A percentile compares a stretch with the other conserved stretches of the same genome.
Evolutionary conservation across 1,140 invertebrate genomes (phyloP).

Genomic region (Berghia stephanieae): DNA sequence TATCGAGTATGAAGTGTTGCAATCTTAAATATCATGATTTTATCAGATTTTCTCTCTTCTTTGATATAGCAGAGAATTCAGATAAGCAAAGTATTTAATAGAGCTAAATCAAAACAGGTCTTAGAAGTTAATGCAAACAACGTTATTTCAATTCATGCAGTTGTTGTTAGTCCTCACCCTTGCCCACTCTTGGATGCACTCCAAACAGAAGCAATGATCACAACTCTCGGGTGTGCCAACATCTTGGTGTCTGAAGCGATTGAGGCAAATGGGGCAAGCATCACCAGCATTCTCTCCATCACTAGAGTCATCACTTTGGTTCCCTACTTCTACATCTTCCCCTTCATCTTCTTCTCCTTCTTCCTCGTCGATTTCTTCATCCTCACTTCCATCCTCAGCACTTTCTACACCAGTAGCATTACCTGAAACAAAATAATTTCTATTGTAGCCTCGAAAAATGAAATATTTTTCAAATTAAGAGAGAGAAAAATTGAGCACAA

Average conservation of each 20-base stretch:
- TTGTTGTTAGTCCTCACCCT: too few relatives aligned
- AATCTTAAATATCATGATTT: too few relatives aligned
- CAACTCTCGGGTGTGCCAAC: conserved; percentile 86
- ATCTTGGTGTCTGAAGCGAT: conserved; percentile 74
- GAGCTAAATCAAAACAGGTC: too few relatives aligned
- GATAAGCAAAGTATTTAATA: too few relatives aligned
- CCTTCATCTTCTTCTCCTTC: background rate
- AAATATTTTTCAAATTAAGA: background rate
- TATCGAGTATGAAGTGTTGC: too few relatives aligned
- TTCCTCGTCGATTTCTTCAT: background rate
- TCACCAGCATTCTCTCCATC: conserved; percentile 72
- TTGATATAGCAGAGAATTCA: too few relatives aligned
- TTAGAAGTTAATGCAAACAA: too few relatives aligned
- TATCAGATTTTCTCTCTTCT: too few relatives aligned
- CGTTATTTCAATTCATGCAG: too few relatives aligned
- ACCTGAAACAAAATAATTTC: background rate
- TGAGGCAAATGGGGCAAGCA: conserved; percentile 81
- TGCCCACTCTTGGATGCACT: conserved; percentile 91
- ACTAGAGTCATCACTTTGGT: background rate
- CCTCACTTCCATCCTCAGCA: background rate
- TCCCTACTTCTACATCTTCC: too few relatives aligned
- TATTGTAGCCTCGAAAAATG: background rate
- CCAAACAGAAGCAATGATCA: conserved; percentile 88
- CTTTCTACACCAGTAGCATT: background rate
- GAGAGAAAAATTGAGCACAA: background rate